Conservation (phyloP, 1,140 invertebrate species). For the Nixonia krombeini region DNA sequence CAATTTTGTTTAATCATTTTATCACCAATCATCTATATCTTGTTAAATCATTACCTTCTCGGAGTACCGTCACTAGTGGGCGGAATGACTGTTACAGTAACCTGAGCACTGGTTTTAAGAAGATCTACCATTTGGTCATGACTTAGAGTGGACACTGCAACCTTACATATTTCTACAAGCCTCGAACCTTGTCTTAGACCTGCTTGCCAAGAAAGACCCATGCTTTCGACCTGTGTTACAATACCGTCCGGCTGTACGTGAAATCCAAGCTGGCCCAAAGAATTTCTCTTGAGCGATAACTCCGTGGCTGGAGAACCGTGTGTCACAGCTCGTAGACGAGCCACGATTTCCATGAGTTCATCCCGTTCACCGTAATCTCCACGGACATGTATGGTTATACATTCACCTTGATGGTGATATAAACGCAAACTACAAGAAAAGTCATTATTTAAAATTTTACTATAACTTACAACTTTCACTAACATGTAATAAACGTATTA, state of each 20-base stretch:
- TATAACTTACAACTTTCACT: not conserved
- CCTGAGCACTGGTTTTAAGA: slow-evolving; percentile 89
- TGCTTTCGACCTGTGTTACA: slow-evolving; percentile 92
- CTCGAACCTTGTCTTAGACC: slow-evolving; percentile 90
- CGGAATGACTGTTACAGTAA: slow-evolving; percentile 88
- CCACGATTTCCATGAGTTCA: slow-evolving; percentile 85
- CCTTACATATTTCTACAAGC: slow-evolving; percentile 93
- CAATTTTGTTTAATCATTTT: too few species aligned
- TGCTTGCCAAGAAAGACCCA: slow-evolving; percentile 90
- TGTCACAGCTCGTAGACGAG: slow-evolving; percentile 80
- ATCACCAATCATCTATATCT: too few species aligned
- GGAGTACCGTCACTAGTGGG: slow-evolving; percentile 79
- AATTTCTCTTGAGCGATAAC: slow-evolving; percentile 83
- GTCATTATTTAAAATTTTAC: not conserved
- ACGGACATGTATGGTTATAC: slow-evolving; percentile 81
- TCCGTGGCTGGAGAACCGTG: slow-evolving; percentile 82
- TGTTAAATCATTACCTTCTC: too few species aligned
- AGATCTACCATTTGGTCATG: slow-evolving; percentile 96
- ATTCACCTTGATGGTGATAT: slow-evolving; percentile 89
- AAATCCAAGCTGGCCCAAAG: slow-evolving; percentile 91
- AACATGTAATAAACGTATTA: not conserved
- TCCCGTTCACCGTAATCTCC: slow-evolving; percentile 79
- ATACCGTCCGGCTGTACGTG: slow-evolving; percentile 96
- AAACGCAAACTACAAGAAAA: slow-evolving; percentile 73
- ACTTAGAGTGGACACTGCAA: slow-evolving; percentile 88